phyloP scores from a whole-genome alignment of 2,888 invertebrate species.

The Agrilus cyanescens region DNA sequence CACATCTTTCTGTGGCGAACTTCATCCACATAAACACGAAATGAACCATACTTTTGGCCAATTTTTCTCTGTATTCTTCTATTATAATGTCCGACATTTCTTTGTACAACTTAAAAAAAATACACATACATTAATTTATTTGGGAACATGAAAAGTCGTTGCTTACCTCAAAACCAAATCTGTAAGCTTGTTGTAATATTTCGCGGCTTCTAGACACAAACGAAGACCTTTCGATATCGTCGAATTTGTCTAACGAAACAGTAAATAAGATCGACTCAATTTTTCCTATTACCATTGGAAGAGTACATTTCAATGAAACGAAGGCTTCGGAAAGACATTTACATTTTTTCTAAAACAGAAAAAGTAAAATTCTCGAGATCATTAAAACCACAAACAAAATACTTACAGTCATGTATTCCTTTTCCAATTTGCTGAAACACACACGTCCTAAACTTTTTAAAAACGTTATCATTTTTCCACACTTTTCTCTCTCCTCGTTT shows the following conservation, averaged over 20 bases:
- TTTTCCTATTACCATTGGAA: conserved; percentile 43
- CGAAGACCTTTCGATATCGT: conserved; percentile 46
- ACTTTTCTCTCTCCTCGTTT: conserved; percentile 65
- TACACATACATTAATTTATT: background rate
- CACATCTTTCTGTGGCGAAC: conserved; percentile 75
- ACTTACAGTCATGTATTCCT: background rate
- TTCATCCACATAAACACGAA: conserved; percentile 82
- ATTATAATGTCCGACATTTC: conserved; percentile 56
- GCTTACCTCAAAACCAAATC: conserved; percentile 76
- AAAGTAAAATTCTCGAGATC: conserved; percentile 5
- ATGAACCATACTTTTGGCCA: conserved; percentile 50
- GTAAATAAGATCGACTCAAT: conserved; percentile 43
- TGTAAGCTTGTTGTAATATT: conserved; percentile 75
- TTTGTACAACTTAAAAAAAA: conserved; percentile 47
- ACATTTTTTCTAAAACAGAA: conserved; percentile 11
- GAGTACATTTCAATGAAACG: conserved; percentile 43
- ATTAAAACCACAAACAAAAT: conserved; percentile 5
- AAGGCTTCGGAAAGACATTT: conserved; percentile 38
- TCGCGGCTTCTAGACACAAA: conserved; percentile 56
- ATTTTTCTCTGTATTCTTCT: conserved; percentile 29
- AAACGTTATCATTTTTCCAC: conserved; percentile 69
- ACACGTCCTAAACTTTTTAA: conserved; percentile 55
- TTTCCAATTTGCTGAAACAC: conserved; percentile 19
- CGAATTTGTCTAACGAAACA: conserved; percentile 39
- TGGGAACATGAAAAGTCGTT: background rate